These are phyloP conservation scores for Quiscalus mexicanus DNA, from an alignment of 2,113 vertebrate species.

Conservation along the genomic window DNA sequence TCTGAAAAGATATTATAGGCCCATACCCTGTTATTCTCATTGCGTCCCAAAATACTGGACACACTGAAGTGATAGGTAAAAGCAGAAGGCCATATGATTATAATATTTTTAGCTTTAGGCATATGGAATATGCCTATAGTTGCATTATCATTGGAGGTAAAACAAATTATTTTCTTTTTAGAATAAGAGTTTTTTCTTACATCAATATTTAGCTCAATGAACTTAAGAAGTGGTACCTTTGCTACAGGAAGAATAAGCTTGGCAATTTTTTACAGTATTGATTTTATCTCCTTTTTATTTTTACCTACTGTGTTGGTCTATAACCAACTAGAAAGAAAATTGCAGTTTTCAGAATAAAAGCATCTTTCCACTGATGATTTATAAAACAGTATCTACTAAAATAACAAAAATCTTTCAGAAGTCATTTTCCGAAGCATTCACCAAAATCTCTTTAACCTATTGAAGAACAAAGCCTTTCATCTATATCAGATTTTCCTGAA, in stretches of 20 bases:
- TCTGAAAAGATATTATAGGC: background rate
- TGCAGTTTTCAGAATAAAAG: background rate
- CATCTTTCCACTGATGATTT: background rate
- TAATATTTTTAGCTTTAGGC: background rate
- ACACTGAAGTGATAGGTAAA: background rate
- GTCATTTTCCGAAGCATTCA: background rate
- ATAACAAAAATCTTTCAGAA: background rate
- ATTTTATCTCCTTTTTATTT: slow-evolving; percentile 2
- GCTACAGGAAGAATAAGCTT: background rate
- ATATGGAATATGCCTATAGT: background rate
- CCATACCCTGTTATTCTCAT: background rate
- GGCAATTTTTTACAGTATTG: background rate
- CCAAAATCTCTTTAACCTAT: background rate
- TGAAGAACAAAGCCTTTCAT: background rate
- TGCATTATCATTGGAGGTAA: background rate
- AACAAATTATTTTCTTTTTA: slow-evolving; percentile 17
- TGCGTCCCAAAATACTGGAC: background rate
- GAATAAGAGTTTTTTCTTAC: background rate
- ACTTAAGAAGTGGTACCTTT: background rate
- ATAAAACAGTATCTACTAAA: background rate
- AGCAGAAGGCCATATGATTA: background rate
- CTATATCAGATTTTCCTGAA: background rate
- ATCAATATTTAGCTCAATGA: slow-evolving; percentile 11
- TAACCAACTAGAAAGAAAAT: background rate
- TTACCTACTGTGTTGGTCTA: background rate